Conservation (phyloP, 2,888 invertebrate genomes). For the Ophraella communa region DNA sequence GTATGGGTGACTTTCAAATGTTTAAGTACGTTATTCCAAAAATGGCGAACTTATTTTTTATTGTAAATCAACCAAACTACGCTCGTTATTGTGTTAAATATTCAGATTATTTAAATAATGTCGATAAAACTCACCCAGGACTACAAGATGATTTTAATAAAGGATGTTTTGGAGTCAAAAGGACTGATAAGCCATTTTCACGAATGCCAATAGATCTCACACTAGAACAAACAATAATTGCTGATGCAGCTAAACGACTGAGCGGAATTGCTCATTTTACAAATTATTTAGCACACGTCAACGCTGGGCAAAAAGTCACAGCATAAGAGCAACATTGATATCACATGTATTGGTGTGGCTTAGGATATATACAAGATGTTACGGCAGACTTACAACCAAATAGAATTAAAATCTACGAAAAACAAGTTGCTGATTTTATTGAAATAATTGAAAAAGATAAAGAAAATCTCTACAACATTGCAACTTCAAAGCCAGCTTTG, state of each 20-base stretch:
- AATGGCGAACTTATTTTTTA: slow-evolving; percentile 2
- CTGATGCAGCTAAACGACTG: background rate
- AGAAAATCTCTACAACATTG: slow-evolving; percentile 39
- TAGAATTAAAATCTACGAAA: slow-evolving; percentile 13
- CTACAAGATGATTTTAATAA: background rate
- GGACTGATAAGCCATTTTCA: slow-evolving; percentile 14
- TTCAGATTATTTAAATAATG: slow-evolving; percentile 4
- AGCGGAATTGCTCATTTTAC: background rate
- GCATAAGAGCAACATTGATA: background rate
- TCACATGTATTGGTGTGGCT: background rate
- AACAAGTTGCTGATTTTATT: slow-evolving; percentile 27
- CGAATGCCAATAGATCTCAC: slow-evolving; percentile 1
- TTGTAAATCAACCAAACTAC: slow-evolving; percentile 16
- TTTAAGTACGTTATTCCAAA: slow-evolving; percentile 41
- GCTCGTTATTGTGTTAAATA: slow-evolving; percentile 11
- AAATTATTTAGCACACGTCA: background rate
- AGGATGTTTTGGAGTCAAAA: slow-evolving; percentile 3
- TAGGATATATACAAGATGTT: slow-evolving; percentile 3
- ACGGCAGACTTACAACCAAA: slow-evolving; percentile 5
- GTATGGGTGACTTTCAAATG: slow-evolving; percentile 46
- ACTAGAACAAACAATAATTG: slow-evolving; percentile 1
- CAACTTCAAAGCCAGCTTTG: slow-evolving; percentile 32
- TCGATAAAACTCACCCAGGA: slow-evolving; percentile 9
- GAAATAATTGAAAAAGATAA: slow-evolving; percentile 32
- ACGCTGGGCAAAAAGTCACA: background rate